phyloP scores from a whole-genome alignment of 2,113 vertebrate species.

The Pangasianodon hypophthalmus region DNA sequence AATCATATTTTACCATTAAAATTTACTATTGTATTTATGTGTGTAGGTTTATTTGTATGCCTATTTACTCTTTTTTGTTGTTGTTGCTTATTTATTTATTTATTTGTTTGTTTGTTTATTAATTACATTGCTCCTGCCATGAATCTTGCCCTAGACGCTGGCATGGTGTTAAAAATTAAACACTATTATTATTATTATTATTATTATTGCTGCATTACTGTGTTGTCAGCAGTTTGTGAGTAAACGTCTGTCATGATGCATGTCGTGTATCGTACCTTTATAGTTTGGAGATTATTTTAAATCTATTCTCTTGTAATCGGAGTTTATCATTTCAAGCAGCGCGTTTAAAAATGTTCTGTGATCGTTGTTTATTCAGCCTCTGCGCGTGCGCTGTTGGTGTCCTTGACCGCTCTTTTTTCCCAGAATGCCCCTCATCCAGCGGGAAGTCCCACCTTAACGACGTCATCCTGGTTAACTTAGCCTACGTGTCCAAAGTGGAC shows the following conservation, averaged over 20 bases:
- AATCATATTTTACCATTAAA: not conserved
- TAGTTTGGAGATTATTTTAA: no score
- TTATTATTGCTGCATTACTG: no score
- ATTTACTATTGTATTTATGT: not conserved
- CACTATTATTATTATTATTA: no score
- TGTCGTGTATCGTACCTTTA: no score
- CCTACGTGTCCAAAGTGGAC: conserved; percentile 87
- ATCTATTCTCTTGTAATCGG: no score
- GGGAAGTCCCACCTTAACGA: conserved; percentile 86
- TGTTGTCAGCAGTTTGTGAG: no score
- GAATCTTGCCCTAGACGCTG: not conserved
- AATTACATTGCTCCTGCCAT: not conserved
- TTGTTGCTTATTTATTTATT: not conserved
- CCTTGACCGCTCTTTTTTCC: conserved; percentile 70
- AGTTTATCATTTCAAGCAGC: not conserved
- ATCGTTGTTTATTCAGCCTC: conserved; percentile 1
- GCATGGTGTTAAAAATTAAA: no score
- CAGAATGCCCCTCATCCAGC: conserved; percentile 87
- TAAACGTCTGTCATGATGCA: no score
- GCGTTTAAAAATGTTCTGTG: not conserved
- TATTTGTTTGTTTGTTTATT: not conserved
- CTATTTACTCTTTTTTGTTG: not conserved
- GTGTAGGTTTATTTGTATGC: not conserved
- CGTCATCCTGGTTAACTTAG: conserved; percentile 86
- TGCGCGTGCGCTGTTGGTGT: conserved; percentile 29